phyloP scores from a whole-genome alignment of 2,888 invertebrate species.

The Nomada goodeniana region DNA sequence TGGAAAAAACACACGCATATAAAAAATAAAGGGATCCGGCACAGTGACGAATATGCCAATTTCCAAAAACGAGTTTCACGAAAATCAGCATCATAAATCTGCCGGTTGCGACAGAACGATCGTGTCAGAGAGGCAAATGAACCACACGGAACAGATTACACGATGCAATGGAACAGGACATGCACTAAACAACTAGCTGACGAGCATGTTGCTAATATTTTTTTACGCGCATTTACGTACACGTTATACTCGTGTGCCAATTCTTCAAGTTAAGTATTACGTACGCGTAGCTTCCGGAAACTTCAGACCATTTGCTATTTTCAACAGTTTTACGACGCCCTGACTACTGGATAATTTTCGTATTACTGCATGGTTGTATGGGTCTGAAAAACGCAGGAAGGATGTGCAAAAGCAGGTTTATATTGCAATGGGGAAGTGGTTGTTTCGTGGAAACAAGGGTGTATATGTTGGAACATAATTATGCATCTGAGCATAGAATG shows the following conservation, averaged over 20 bases:
- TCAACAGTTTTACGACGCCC: slow-evolving; percentile 53
- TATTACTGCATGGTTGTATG: slow-evolving; percentile 21
- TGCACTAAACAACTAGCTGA: slow-evolving; percentile 8
- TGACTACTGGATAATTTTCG: slow-evolving; percentile 57
- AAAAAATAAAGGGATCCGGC: not conserved
- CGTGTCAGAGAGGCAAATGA: slow-evolving; percentile 14
- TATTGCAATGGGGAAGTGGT: not conserved
- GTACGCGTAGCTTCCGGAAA: slow-evolving; percentile 26
- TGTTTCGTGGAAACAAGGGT: slow-evolving; percentile 5
- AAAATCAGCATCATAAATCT: slow-evolving; percentile 7
- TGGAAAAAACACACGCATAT: too few species aligned
- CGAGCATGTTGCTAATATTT: slow-evolving; percentile 5
- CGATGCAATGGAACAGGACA: not conserved
- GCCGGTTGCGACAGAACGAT: not conserved
- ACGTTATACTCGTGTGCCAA: not conserved
- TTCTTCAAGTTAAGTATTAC: slow-evolving; percentile 30
- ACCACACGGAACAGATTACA: slow-evolving; percentile 18
- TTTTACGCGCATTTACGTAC: not conserved
- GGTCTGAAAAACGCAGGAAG: slow-evolving; percentile 22
- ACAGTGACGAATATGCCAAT: not conserved
- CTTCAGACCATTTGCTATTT: not conserved
- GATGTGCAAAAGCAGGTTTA: not conserved
- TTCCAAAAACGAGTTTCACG: not conserved
- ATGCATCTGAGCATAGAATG: too few species aligned
- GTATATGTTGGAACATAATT: not conserved